phyloP scores from a whole-genome alignment of 2,113 vertebrate species.

The Microcebus ravelobensis region DNA sequence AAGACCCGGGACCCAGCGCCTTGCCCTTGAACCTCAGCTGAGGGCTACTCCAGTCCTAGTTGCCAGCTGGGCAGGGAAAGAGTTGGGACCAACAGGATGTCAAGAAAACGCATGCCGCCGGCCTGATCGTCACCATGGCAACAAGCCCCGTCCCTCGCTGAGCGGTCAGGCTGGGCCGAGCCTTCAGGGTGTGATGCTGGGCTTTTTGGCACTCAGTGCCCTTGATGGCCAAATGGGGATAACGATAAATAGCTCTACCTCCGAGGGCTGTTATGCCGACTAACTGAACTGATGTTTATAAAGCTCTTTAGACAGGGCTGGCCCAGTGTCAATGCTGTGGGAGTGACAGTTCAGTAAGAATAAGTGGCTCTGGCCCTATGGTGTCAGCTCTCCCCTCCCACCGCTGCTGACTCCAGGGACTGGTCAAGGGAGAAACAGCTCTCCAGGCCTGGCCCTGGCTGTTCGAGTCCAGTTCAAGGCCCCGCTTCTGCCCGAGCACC shows the following conservation, averaged over 20 bases:
- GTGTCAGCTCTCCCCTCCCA: background rate
- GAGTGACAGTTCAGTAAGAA: background rate
- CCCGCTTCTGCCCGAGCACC: background rate
- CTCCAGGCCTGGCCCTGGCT: accelerated
- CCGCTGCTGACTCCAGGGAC: background rate
- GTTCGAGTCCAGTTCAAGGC: background rate
- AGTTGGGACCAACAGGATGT: background rate
- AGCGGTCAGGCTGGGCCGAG: background rate
- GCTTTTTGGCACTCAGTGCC: background rate
- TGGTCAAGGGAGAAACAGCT: background rate
- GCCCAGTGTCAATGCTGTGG: accelerated
- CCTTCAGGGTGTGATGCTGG: background rate
- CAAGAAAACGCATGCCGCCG: background rate
- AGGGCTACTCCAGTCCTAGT: background rate
- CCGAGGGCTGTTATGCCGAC: background rate
- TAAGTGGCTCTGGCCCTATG: background rate
- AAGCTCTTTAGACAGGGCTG: background rate
- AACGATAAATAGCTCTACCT: background rate
- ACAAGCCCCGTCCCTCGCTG: background rate
- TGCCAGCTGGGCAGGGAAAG: background rate
- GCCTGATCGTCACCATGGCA: background rate
- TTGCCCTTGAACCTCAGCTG: accelerated
- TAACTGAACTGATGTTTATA: background rate
- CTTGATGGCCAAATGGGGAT: background rate
- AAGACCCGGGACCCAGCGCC: background rate